Conservation (phyloP, 2,113 vertebrate species). For the Peromyscus leucopus region DNA sequence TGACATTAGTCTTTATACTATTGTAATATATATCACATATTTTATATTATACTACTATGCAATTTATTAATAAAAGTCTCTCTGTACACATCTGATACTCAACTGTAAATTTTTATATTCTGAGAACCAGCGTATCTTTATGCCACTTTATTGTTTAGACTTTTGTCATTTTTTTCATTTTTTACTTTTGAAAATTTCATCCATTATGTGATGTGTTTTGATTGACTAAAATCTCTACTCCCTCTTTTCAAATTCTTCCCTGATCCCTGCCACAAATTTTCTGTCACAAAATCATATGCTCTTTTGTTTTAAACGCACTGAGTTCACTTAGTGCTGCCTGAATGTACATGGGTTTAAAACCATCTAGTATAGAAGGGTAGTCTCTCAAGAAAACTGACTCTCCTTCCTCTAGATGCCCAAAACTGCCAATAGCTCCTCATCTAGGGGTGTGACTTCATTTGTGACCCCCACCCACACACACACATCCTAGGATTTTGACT, state of each 20-base stretch:
- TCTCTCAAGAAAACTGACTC: not conserved
- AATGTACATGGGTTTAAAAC: not conserved
- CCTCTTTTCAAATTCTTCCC: not conserved
- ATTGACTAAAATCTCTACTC: not conserved
- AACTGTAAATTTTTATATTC: not conserved
- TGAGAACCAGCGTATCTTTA: not conserved
- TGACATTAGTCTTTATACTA: not conserved
- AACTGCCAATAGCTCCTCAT: not conserved
- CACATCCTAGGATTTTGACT: not conserved
- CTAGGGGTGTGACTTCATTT: not conserved
- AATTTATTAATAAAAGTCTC: not conserved
- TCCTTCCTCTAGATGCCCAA: not conserved
- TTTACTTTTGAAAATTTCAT: not conserved
- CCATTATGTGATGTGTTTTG: not conserved
- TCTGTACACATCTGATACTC: not conserved
- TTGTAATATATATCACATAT: not conserved
- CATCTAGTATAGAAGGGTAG: not conserved
- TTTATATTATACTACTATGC: not conserved
- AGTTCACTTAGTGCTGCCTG: not conserved
- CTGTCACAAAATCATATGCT: not conserved
- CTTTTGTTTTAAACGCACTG: not conserved
- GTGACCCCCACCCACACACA: too few relatives aligned
- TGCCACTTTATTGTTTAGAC: not conserved
- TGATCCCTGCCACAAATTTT: not conserved
- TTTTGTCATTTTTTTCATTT: not conserved